A percentile compares a stretch with the other conserved stretches of the same genome.
Evolutionary conservation across 2,113 vertebrate species (phyloP).

Genomic region (Chloebia gouldiae): DNA sequence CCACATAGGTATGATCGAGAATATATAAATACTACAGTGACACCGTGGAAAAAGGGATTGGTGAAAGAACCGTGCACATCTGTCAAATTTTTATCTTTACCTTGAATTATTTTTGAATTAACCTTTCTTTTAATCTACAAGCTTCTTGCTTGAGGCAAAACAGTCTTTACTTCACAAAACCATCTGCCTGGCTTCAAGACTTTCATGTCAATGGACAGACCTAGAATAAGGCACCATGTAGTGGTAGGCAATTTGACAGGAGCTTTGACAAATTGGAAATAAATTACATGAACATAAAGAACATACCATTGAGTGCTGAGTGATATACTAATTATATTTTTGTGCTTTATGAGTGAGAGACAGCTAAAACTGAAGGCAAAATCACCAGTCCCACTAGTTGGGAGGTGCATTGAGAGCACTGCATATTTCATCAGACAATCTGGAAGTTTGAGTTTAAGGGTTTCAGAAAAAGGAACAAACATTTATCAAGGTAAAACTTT

Average conservation of each 20-base stretch:
- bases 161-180: conserved; percentile 58
- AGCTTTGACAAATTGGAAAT: conserved; percentile 37
- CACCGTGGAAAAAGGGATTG: neutral
- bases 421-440: neutral
- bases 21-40: conserved; percentile 1
- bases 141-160: conserved; percentile 56
- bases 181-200: conserved; percentile 59
- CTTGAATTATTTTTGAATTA: conserved; percentile 68
- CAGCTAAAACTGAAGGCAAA: neutral
- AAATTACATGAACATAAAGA: conserved; percentile 49
- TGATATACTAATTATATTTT: conserved; percentile 44
- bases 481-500: neutral
- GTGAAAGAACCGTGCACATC: neutral
- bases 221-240: conserved; percentile 19
- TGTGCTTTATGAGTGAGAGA: conserved; percentile 1
- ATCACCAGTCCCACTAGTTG: neutral
- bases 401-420: neutral
- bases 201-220: conserved; percentile 46
- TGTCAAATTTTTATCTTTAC: conserved; percentile 63
- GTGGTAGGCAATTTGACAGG: neutral
- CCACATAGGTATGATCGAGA: neutral
- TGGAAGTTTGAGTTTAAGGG: neutral
- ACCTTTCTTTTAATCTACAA: conserved; percentile 66
- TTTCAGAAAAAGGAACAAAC: neutral
- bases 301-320: conserved; percentile 10